Conservation (phyloP, 2,888 invertebrate species). For the Nipponacmea schrenckii region DNA sequence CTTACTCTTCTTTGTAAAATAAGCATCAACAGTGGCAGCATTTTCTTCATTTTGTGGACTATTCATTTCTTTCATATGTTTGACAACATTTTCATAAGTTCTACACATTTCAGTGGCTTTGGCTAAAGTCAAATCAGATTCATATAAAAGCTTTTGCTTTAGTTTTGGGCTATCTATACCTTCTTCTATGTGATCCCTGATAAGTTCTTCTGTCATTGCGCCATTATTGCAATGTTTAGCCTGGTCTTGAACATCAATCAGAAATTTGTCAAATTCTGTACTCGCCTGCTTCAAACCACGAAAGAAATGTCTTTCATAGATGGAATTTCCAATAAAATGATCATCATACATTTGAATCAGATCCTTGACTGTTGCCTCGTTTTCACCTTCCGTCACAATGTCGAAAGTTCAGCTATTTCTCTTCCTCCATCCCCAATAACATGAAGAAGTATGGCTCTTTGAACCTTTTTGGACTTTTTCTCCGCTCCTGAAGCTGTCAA, state of each 20-base stretch:
- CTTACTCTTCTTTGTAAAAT: neutral
- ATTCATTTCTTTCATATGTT: neutral
- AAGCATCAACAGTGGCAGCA: neutral
- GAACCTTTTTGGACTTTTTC: neutral
- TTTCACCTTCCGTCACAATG: neutral
- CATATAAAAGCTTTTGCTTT: slow-evolving; percentile 7
- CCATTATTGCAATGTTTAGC: neutral
- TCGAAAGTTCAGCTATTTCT: neutral
- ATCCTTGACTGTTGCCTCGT: neutral
- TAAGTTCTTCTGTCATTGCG: neutral
- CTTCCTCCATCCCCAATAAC: neutral
- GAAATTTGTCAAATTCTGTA: slow-evolving; percentile 9
- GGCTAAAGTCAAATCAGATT: neutral
- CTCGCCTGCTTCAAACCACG: neutral
- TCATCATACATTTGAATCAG: neutral
- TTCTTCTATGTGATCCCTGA: slow-evolving; percentile 3
- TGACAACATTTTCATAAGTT: slow-evolving; percentile 1
- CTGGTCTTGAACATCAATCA: neutral
- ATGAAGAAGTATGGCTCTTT: neutral
- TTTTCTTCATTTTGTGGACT: neutral
- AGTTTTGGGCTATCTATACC: neutral
- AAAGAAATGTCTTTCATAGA: slow-evolving; percentile 7
- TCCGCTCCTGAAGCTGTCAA: neutral
- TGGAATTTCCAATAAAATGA: neutral
- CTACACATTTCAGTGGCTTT: neutral